Percentiles rank a stretch among this genome's conserved stretches.
phyloP scores from a whole-genome alignment of 1,140 invertebrate species.

The Acarapis woodi region DNA sequence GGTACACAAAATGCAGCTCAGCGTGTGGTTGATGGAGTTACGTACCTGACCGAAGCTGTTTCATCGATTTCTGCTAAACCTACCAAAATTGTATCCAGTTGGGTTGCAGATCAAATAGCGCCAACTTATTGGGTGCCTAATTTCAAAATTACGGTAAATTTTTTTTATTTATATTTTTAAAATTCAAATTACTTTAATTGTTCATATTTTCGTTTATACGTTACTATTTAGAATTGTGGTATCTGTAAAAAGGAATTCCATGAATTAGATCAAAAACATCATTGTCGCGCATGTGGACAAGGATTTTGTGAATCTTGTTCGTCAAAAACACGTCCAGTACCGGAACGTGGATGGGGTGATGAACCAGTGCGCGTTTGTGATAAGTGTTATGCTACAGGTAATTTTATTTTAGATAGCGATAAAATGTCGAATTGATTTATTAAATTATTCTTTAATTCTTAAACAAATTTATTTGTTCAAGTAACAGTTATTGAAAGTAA shows the following conservation, averaged over 20 bases:
- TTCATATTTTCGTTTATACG: constrained; percentile 1
- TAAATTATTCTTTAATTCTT: too few relatives aligned
- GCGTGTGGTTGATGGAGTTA: constrained; percentile 38
- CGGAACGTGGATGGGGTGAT: constrained; percentile 28
- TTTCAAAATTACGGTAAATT: constrained; percentile 30
- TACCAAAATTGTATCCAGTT: constrained; percentile 32
- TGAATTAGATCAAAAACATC: constrained; percentile 29
- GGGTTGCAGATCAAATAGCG: constrained; percentile 43
- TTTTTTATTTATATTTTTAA: neutral
- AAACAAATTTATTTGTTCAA: neutral
- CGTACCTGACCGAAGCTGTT: constrained; percentile 35
- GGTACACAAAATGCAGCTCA: constrained; percentile 36
- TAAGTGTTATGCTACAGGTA: constrained; percentile 19
- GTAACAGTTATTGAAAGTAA: neutral
- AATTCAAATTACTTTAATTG: neutral
- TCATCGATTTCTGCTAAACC: constrained; percentile 34
- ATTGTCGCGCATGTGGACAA: constrained; percentile 43
- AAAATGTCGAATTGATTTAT: neutral
- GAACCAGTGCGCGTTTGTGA: constrained; percentile 35
- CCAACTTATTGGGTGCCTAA: constrained; percentile 54
- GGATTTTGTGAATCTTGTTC: constrained; percentile 37
- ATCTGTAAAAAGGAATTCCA: constrained; percentile 26
- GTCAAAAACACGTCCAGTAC: constrained; percentile 27
- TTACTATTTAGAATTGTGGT: constrained; percentile 25
- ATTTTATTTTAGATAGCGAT: constrained; percentile 1